Base-by-base conservation (phyloP, 2,113 vertebrate species). In the Agapornis roseicollis region DNA sequence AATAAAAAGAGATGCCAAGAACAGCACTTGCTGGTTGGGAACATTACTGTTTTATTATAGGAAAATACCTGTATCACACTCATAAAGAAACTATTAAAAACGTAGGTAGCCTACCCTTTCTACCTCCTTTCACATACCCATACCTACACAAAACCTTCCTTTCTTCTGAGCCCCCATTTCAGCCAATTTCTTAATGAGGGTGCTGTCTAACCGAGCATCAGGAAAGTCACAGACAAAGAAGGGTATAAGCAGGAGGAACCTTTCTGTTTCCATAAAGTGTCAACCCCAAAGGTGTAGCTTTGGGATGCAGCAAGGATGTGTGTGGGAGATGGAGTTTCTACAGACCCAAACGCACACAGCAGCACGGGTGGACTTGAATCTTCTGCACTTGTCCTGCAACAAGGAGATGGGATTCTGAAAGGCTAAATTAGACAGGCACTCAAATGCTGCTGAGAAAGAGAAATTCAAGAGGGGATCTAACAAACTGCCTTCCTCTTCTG, bases 41-140 rank as follows among this genome's bases (percentile, higher is more conserved):
- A 95, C 92, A 77, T 95, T 91, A 17, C 76, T 81, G 74, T 92
- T 97, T 97, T 93, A 86, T 91, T 90, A 66, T 93, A 95, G 95
- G 95, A 96, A 97, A 97, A 97, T 80, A 84, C 76, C 96, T 95
- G 91, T 64, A 95, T 93, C 93, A 92, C 88, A 58, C 88, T 96
- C 65, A 42, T 93, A 96, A 81, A 96, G 80, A 52, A 95, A 71
- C 73, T 74, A 95, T 83, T 87, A 63, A 93, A 89, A 85, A 74
- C 88, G 74, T 58, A 96, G 96, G 93, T 73, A 90, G 77, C 64
- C 60, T 92, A 83, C 69, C 50, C 68, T 81, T 79, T 72, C 83
- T 84, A 52, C 81, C 91, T 46, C 53, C 86, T 93, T 72, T 80
- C 92, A 92, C 92, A 76, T 94, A 79, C 84, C 93, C 77, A 93